Evolutionary conservation across 2,797 vertebrate species (phyloP).

Genomic region (Ptychobarbus kaznakovi): DNA sequence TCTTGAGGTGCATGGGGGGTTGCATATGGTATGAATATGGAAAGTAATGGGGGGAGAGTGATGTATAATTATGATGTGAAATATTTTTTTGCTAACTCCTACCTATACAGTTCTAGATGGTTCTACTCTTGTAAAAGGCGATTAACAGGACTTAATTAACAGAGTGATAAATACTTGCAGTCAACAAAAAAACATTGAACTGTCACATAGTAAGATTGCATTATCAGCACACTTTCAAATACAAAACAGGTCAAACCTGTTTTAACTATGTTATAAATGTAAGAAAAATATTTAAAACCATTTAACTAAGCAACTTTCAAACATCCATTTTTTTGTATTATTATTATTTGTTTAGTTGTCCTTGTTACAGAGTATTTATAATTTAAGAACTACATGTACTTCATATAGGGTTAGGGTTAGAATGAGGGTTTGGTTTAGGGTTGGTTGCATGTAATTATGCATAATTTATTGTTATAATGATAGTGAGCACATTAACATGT

Average conservation of each 20-base stretch:
- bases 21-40: background rate
- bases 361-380: background rate
- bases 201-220: background rate
- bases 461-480: background rate
- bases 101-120: background rate
- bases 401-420: background rate
- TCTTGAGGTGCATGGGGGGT: background rate
- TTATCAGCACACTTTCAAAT: slow-evolving; percentile 11
- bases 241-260: slow-evolving; percentile 11
- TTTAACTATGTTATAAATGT: background rate
- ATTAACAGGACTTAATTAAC: slow-evolving; percentile 1
- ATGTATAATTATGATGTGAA: background rate
- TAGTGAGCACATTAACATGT: background rate
- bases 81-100: background rate
- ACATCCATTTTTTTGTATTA: background rate
- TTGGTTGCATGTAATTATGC: background rate
- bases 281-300: background rate
- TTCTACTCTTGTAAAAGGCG: background rate
- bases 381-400: background rate
- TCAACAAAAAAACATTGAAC: slow-evolving; percentile 13
- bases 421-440: background rate
- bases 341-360: background rate
- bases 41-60: background rate
- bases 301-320: background rate
- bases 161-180: slow-evolving; percentile 10